A percentile compares a stretch with the other conserved stretches of the same genome.
Evolutionary conservation across 2,888 invertebrate genomes (phyloP).

Genomic region (Drosophila koepferae): DNA sequence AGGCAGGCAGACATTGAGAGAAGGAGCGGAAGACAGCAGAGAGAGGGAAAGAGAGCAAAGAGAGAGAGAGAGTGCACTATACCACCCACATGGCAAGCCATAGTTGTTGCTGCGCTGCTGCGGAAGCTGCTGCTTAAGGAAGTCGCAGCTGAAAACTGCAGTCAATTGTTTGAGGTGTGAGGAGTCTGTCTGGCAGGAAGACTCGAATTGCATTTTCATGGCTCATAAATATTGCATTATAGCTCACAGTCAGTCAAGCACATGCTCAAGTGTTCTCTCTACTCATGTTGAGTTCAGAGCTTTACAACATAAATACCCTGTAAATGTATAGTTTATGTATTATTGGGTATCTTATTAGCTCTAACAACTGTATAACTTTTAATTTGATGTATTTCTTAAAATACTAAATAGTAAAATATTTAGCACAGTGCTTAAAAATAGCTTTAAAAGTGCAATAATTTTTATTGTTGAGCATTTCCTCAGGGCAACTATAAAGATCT

Average conservation of each 20-base stretch:
- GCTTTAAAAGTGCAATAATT: constrained; percentile 32
- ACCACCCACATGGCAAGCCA: constrained; percentile 59
- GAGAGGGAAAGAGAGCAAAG: background rate
- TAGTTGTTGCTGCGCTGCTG: constrained; percentile 12
- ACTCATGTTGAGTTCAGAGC: background rate
- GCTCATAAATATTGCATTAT: constrained; percentile 73
- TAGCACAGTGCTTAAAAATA: constrained; percentile 47
- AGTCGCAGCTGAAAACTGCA: constrained; percentile 43
- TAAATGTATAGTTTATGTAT: background rate
- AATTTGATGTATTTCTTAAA: background rate
- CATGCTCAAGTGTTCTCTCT: constrained; percentile 36
- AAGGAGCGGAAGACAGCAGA: background rate
- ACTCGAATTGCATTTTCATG: constrained; percentile 72
- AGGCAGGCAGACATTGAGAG: background rate
- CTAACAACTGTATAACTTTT: background rate
- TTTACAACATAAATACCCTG: constrained; percentile 17
- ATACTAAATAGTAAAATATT: constrained; percentile 1
- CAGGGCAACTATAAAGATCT: constrained; percentile 20
- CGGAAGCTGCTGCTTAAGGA: constrained; percentile 74
- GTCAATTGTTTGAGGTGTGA: constrained; percentile 47
- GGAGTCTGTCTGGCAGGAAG: constrained; percentile 39
- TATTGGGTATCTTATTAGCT: background rate
- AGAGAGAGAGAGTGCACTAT: background rate
- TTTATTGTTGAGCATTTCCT: constrained; percentile 19
- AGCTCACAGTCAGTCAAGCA: constrained; percentile 24